Evolutionary conservation across 2,113 vertebrate genomes (phyloP).

Genomic region (Anoplopoma fimbria): DNA sequence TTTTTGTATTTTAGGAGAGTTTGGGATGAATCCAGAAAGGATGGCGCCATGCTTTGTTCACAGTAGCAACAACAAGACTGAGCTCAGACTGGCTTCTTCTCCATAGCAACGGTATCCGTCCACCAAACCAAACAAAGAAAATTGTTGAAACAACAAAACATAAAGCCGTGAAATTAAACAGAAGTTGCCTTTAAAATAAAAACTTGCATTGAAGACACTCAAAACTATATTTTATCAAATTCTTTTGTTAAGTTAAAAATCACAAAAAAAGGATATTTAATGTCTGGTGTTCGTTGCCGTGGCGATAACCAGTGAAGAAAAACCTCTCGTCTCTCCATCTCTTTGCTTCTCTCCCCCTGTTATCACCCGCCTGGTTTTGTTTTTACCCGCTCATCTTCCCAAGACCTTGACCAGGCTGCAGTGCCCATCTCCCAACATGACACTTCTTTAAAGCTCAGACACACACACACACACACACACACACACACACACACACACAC

Average conservation of each 20-base stretch:
- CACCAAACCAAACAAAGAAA: not conserved
- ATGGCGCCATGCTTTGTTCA: not conserved
- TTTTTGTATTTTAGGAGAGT: not conserved
- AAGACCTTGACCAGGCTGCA: conserved; percentile 39
- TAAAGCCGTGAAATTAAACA: not conserved
- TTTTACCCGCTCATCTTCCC: conserved; percentile 28
- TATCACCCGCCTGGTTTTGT: conserved; percentile 20
- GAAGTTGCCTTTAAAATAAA: not conserved
- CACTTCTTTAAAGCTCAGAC: not conserved
- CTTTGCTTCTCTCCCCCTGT: not conserved
- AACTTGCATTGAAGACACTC: too few species aligned
- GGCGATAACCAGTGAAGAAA: conserved; percentile 38
- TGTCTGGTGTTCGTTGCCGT: conserved; percentile 63
- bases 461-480: conserved; percentile 16
- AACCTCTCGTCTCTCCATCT: not conserved
- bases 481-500: conserved; percentile 7
- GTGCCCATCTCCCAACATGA: conserved; percentile 18
- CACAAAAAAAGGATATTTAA: too few species aligned
- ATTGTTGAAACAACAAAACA: not conserved
- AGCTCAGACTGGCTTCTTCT: not conserved
- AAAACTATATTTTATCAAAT: too few species aligned
- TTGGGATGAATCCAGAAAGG: not conserved
- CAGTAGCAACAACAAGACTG: not conserved
- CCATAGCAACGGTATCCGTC: not conserved
- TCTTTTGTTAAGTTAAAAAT: too few species aligned